Percentiles rank a stretch among this genome's conserved stretches.
Conservation (phyloP, 2,113 vertebrate genomes). For the Mormoops blainvillei region DNA sequence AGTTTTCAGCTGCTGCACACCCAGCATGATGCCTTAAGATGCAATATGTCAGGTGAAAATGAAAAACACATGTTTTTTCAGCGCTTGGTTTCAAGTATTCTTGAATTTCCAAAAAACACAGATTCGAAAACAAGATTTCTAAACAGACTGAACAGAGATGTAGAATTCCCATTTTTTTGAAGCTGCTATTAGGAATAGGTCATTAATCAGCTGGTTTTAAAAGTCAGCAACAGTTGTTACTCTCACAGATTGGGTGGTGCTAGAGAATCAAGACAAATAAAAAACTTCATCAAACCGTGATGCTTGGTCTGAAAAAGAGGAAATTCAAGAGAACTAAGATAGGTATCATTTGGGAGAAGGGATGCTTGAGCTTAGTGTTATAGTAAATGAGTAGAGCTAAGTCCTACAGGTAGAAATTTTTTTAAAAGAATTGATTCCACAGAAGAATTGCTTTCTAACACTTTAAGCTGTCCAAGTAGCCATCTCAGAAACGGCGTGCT, state of each 20-base stretch:
- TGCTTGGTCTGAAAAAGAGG: not conserved
- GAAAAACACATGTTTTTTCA: slow-evolving; percentile 61
- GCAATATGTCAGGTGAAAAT: slow-evolving; percentile 66
- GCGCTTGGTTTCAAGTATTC: slow-evolving; percentile 48
- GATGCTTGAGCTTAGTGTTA: not conserved
- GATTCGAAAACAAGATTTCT: slow-evolving; percentile 36
- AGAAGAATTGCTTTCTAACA: not conserved
- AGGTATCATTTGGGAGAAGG: not conserved
- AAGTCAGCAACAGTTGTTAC: not conserved
- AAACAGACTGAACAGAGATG: not conserved
- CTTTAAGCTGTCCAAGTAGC: not conserved
- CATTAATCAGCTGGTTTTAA: not conserved
- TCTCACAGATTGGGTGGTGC: not conserved
- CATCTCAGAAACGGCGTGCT: not conserved
- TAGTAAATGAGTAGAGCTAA: not conserved
- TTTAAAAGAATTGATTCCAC: not conserved
- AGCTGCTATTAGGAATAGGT: not conserved
- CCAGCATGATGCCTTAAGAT: slow-evolving; percentile 51
- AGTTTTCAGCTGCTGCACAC: slow-evolving; percentile 45
- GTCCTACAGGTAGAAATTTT: not conserved
- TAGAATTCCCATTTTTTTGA: not conserved
- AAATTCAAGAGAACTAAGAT: not conserved
- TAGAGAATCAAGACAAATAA: not conserved
- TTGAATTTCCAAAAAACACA: slow-evolving; percentile 26
- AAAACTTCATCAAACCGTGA: not conserved